Evolutionary conservation across 92 coral and sea anemone genomes (phyloP), one percentile per base, ranked within the genome.

Genomic region (Ricordea florida): DNA sequence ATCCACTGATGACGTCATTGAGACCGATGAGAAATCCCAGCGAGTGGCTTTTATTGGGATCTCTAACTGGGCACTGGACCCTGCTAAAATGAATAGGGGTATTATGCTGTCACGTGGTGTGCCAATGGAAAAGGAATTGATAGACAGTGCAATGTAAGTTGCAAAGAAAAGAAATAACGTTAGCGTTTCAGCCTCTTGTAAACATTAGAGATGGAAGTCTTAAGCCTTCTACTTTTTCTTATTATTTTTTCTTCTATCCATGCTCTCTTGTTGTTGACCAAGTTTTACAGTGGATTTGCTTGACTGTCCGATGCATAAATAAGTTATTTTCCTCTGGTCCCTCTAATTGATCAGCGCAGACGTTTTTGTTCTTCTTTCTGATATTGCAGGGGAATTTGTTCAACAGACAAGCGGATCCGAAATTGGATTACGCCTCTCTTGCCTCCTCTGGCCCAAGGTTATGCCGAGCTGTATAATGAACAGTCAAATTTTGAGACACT

Each of bases 61-160:
- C 34, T 89, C 94, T 1, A 89, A 89, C 76, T 89, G 94, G 94
- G 92, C 88, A 5, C 74, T 87, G 40, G 93, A 89, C 37, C 89
- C 93, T n/a, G 93, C 89, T 23, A 83, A 87, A 36, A 87, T 81
- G 88, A 81, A 81, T 70, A 84, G 92, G 28, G 87, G 85, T 13
- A 66, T 82, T 46, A 78, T 83, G 93, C 48, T 88, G 57, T 62
- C 80, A 51, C 84, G 93, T 37, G 93, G 78, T 20, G 93, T 77
- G 14, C 93, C 93, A 14, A 67, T 48, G 11, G 22, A 20, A 37
- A 55, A 51, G 13, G 93, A 88, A 32, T 83, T 88, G 14, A 52
- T 57, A 35, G 75, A 72, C 58, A 88, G 93, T 56, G 93, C 93
- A 10, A 68, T 82, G 92, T 87, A 20, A 65, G 92, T 51, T 8